phyloP scores from a whole-genome alignment of 1,140 invertebrate species.

The Drosophila pachea region DNA sequence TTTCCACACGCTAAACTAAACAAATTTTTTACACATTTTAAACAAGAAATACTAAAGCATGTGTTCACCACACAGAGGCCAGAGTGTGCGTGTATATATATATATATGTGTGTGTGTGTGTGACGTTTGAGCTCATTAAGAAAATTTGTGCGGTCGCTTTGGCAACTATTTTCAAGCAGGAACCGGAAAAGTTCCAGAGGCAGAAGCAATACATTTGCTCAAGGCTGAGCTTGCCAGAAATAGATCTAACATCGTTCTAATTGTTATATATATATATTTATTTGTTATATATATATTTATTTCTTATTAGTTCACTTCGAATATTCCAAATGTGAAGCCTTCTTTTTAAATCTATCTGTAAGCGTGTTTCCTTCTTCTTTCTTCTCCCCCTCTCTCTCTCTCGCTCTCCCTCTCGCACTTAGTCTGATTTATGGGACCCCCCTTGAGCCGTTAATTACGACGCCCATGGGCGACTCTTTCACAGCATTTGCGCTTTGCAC shows the following conservation, averaged over 20 bases:
- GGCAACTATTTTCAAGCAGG: conserved; percentile 56
- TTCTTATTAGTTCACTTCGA: no score
- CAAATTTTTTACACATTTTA: conserved; percentile 56
- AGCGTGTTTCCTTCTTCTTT: no score
- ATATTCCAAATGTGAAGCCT: no score
- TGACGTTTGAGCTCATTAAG: conserved; percentile 67
- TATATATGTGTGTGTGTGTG: conserved; percentile 27
- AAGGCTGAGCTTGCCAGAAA: no score
- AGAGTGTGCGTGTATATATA: conserved; percentile 21
- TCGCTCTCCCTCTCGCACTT: no score
- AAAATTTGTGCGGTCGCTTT: conserved; percentile 65
- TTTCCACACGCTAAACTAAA: conserved; percentile 36
- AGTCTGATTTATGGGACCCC: neutral
- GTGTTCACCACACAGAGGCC: conserved; percentile 43
- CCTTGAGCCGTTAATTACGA: neutral
- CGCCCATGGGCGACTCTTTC: conserved; percentile 21
- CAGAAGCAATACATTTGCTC: neutral
- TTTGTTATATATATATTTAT: no score
- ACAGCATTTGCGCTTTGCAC: conserved; percentile 40
- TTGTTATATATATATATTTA: no score
- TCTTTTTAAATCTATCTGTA: no score
- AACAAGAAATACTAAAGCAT: conserved; percentile 34
- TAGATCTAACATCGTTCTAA: no score
- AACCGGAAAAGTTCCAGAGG: conserved; percentile 13
- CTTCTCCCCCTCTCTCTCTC: no score